Evolutionary conservation across 1,140 invertebrate species (phyloP).

Genomic region (Drosophila rufa): DNA sequence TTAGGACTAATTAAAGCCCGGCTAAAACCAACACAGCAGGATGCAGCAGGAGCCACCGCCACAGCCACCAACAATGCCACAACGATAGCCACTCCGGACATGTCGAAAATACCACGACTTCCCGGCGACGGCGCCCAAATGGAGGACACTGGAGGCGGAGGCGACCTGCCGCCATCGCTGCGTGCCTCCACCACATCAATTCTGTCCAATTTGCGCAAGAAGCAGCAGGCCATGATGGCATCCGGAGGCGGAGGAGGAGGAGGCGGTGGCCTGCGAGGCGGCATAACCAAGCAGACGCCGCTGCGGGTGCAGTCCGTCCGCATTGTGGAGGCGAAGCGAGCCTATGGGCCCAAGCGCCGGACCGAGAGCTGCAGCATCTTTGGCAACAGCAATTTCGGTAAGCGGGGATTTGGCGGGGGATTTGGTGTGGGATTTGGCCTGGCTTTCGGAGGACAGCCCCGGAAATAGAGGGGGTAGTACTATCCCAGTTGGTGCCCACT

Average conservation of each 20-base stretch:
- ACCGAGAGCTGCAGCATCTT: constrained; percentile 84
- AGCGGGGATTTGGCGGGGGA: constrained; percentile 27
- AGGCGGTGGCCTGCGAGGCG: constrained; percentile 24
- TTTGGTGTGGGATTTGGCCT: constrained; percentile 11
- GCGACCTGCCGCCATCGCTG: constrained; percentile 68
- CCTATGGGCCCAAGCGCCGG: constrained; percentile 74
- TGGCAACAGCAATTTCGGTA: constrained; percentile 80
- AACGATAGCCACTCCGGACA: constrained; percentile 63
- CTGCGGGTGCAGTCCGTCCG: constrained; percentile 80
- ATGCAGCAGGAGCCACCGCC: constrained; percentile 25
- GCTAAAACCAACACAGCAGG: constrained; percentile 73
- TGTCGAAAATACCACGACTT: constrained; percentile 85
- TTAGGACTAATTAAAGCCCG: constrained; percentile 73
- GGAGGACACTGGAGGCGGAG: constrained; percentile 63
- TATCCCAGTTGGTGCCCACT: constrained; percentile 2
- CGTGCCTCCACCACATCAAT: constrained; percentile 75
- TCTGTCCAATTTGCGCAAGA: constrained; percentile 76
- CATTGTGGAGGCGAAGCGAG: constrained; percentile 76
- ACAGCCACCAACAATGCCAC: constrained; percentile 10
- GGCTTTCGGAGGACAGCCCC: constrained; percentile 4
- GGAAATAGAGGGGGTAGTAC: constrained; percentile 8
- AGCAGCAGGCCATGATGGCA: constrained; percentile 63
- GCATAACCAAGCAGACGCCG: constrained; percentile 68
- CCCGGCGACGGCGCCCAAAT: constrained; percentile 86
- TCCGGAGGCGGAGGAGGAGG: constrained; percentile 4